These are phyloP conservation scores for Drymonia ruficornis DNA, from an alignment of 2,888 invertebrate species.

Conservation along the genomic window DNA sequence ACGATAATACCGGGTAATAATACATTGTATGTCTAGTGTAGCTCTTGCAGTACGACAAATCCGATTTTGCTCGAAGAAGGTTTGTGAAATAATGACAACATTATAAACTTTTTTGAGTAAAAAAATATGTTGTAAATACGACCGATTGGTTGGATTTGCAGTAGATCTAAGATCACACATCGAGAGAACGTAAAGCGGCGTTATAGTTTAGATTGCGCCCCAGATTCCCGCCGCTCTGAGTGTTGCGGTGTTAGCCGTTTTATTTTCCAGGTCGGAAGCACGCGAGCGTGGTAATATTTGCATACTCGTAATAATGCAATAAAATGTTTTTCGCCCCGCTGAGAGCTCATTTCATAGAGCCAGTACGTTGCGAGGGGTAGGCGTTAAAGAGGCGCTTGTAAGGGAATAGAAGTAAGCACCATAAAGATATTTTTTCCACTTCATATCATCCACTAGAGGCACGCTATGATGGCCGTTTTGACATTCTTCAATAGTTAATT, in stretches of 20 bases:
- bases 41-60: too few species aligned
- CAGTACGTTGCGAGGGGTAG: slow-evolving; percentile 24
- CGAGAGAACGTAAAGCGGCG: neutral
- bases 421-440: neutral
- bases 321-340: slow-evolving; percentile 49
- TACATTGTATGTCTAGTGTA: too few species aligned
- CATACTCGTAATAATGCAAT: slow-evolving; percentile 63
- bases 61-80: too few species aligned
- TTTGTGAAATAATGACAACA: too few species aligned
- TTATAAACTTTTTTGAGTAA: too few species aligned
- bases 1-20: too few species aligned
- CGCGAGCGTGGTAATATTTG: slow-evolving; percentile 56
- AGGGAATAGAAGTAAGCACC: neutral
- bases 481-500: too few species aligned
- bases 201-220: slow-evolving; percentile 60
- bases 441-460: neutral
- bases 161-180: neutral
- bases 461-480: too few species aligned
- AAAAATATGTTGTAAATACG: too few species aligned
- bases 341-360: slow-evolving; percentile 45
- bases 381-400: slow-evolving; percentile 19
- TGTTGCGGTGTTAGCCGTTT: slow-evolving; percentile 48
- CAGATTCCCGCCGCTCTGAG: slow-evolving; percentile 59
- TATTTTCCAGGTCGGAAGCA: slow-evolving; percentile 58
- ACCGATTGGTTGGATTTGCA: too few species aligned